Percentiles rank a stretch among this genome's conserved stretches.
Evolutionary conservation across 2,888 invertebrate genomes (phyloP).

Genomic region (Aricia artaxerxes): DNA sequence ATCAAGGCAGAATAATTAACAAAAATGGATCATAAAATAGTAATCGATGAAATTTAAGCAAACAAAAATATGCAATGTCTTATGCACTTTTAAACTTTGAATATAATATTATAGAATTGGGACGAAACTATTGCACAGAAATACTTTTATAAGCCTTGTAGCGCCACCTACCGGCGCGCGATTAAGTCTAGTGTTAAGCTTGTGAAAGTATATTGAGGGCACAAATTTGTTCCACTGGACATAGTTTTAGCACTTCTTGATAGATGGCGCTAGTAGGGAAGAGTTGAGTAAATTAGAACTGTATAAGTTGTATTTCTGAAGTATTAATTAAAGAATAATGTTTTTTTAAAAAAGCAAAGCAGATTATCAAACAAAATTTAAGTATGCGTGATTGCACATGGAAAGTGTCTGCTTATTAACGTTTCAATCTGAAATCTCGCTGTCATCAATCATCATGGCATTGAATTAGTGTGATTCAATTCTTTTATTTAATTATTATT

Average conservation of each 20-base stretch:
- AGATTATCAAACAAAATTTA: background rate
- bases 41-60: background rate
- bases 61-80: too few species aligned
- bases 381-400: background rate
- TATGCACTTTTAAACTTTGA: too few species aligned
- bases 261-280: background rate
- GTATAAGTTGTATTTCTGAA: background rate
- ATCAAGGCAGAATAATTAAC: too few species aligned
- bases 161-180: background rate
- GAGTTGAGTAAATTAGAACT: background rate
- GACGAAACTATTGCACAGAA: background rate
- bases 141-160: background rate
- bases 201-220: slow-evolving; percentile 1
- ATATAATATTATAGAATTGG: background rate
- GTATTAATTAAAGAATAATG: background rate
- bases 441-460: background rate
- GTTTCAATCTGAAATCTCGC: background rate
- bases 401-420: background rate
- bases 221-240: background rate
- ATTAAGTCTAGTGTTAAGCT: background rate
- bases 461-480: background rate
- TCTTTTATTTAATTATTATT: background rate
- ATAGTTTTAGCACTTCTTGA: background rate
- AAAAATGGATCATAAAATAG: background rate
- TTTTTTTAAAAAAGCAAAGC: background rate